Evolutionary conservation across 2,113 vertebrate genomes (phyloP).

Genomic region (Nothoprocta pentlandii): DNA sequence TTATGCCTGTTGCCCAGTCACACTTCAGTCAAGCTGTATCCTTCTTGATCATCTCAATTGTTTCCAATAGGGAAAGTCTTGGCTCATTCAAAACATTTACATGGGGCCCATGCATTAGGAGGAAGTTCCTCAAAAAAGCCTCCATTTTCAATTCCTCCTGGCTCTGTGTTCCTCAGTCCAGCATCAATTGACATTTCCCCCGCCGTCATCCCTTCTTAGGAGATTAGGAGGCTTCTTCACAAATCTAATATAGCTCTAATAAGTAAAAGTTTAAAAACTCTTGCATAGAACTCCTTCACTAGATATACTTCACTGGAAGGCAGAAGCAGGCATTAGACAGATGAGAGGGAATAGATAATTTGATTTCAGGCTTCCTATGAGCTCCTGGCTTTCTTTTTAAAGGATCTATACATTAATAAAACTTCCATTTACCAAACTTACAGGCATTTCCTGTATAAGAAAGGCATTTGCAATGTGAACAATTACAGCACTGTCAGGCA

Average conservation of each 20-base stretch:
- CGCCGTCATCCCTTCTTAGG: not conserved
- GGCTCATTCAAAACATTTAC: not conserved
- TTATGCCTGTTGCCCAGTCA: not conserved
- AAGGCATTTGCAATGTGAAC: not conserved
- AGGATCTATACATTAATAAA: not conserved
- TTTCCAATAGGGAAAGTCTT: not conserved
- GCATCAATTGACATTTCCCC: not conserved
- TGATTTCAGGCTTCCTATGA: rapidly evolving
- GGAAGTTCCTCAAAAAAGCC: not conserved
- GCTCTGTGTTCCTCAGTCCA: not conserved
- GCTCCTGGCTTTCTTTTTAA: not conserved
- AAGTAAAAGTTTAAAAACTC: not conserved
- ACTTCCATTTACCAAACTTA: not conserved
- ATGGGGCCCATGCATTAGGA: rapidly evolving
- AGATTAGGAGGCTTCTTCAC: not conserved
- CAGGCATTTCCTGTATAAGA: not conserved
- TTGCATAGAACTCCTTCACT: not conserved
- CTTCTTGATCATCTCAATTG: not conserved
- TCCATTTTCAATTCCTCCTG: not conserved
- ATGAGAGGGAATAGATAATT: not conserved
- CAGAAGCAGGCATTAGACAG: not conserved
- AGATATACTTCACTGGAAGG: not conserved
- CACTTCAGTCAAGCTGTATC: not conserved
- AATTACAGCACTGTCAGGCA: not conserved
- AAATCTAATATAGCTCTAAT: not conserved